Conservation (phyloP, 2,113 vertebrate genomes). For the Loxodonta africana region DNA sequence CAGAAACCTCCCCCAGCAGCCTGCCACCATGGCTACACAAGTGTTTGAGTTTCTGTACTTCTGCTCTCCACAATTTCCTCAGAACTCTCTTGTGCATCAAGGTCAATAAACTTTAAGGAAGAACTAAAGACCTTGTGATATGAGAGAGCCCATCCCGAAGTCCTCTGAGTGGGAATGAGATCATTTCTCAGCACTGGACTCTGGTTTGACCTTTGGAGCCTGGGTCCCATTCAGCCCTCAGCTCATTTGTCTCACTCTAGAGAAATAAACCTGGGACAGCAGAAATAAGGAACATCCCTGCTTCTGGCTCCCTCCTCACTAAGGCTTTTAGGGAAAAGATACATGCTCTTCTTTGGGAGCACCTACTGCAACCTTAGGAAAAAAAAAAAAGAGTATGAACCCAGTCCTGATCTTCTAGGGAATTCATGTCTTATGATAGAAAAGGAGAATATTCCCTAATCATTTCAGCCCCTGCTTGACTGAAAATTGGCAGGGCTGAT, state of each 20-base stretch:
- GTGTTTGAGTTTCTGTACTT: rapidly evolving
- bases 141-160: background rate
- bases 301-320: background rate
- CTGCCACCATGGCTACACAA: background rate
- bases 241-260: background rate
- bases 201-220: background rate
- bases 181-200: background rate
- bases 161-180: background rate
- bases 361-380: background rate
- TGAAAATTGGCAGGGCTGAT: background rate
- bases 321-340: background rate
- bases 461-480: background rate
- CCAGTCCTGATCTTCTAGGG: background rate
- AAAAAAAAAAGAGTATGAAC: background rate
- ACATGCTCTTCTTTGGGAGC: background rate
- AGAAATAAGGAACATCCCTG: rapidly evolving
- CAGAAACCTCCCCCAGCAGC: background rate
- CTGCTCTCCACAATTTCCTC: background rate
- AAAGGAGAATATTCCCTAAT: constrained; percentile 34
- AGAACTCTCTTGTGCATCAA: background rate
- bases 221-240: too few species aligned
- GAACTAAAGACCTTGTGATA: background rate
- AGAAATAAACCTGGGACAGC: background rate
- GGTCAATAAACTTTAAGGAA: background rate
- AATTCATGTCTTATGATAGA: background rate